phyloP scores from a whole-genome alignment of 2,797 vertebrate genomes.

The Sebastes itinus region DNA sequence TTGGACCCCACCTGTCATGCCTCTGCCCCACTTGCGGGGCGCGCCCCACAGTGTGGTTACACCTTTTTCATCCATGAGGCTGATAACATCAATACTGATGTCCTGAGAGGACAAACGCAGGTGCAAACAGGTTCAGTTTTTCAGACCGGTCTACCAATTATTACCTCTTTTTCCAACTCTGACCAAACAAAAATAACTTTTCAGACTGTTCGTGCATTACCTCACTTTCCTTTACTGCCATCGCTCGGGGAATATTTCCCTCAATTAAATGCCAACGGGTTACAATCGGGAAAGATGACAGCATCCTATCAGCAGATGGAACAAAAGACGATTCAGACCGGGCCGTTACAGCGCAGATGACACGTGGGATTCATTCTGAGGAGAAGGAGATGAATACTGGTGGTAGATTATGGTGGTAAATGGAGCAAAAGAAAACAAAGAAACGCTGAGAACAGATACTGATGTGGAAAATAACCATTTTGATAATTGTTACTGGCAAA shows the following conservation, averaged over 20 bases:
- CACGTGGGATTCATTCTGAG: slow-evolving; percentile 43
- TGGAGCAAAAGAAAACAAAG: slow-evolving; percentile 5
- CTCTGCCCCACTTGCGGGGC: too few relatives aligned
- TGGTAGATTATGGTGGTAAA: slow-evolving; percentile 7
- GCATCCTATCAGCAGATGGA: slow-evolving; percentile 41
- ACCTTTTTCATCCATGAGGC: neutral
- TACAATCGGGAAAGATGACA: slow-evolving; percentile 10
- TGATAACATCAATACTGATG: neutral
- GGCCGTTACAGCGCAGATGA: neutral
- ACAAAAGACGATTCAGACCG: slow-evolving; percentile 25
- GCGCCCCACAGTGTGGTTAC: neutral
- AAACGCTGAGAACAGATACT: neutral
- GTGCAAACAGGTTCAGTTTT: neutral
- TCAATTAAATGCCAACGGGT: slow-evolving; percentile 6
- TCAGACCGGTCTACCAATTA: neutral
- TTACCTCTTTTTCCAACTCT: neutral
- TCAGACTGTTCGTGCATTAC: neutral
- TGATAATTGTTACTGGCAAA: neutral
- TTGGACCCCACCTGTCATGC: too few relatives aligned
- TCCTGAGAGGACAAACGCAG: neutral
- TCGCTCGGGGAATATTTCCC: slow-evolving; percentile 5
- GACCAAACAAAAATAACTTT: neutral
- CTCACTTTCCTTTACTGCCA: slow-evolving; percentile 11
- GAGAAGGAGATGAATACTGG: slow-evolving; percentile 8
- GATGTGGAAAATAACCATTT: neutral